Percentiles rank a stretch among this genome's conserved stretches.
These are phyloP conservation scores for Euproctis similis DNA, from an alignment of 2,888 invertebrate species.

Conservation along the genomic window DNA sequence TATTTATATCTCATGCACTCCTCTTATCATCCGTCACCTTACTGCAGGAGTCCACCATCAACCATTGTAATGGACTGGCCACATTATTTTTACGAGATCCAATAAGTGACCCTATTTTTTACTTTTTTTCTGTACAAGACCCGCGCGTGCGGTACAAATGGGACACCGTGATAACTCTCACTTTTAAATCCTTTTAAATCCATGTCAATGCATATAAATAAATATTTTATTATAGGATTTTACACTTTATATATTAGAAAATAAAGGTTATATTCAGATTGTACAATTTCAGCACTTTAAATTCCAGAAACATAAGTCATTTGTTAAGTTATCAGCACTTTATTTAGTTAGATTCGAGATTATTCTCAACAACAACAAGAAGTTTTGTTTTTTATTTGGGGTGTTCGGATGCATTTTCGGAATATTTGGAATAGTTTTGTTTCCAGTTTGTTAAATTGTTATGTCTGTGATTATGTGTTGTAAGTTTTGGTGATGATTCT, in stretches of 20 bases:
- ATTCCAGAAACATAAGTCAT: conserved; percentile 72
- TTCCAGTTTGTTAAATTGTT: no score
- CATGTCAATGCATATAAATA: conserved; percentile 50
- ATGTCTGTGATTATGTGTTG: no score
- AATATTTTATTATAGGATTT: conserved; percentile 17
- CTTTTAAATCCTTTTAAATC: conserved; percentile 67
- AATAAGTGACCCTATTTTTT: conserved; percentile 32
- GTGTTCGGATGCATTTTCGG: conserved; percentile 36
- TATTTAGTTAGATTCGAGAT: conserved; percentile 67
- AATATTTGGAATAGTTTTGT: conserved; percentile 35
- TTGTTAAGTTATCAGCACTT: conserved; percentile 73
- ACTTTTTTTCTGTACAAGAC: conserved; percentile 49
- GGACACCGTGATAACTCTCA: conserved; percentile 73
- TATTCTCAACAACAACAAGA: conserved; percentile 47
- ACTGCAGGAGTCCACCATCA: conserved; percentile 58
- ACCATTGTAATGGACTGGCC: conserved; percentile 33
- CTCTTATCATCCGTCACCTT: conserved; percentile 40
- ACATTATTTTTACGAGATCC: conserved; percentile 51
- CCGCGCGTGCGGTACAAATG: conserved; percentile 73
- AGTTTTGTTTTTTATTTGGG: conserved; percentile 51
- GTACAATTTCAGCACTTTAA: conserved; percentile 36
- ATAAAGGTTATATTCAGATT: conserved; percentile 23
- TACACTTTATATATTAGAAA: conserved; percentile 16
- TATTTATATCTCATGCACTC: conserved; percentile 10
- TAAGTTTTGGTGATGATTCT: no score